These are phyloP conservation scores for Athrips mouffetella DNA, from an alignment of 2,888 invertebrate genomes.

Conservation along the genomic window DNA sequence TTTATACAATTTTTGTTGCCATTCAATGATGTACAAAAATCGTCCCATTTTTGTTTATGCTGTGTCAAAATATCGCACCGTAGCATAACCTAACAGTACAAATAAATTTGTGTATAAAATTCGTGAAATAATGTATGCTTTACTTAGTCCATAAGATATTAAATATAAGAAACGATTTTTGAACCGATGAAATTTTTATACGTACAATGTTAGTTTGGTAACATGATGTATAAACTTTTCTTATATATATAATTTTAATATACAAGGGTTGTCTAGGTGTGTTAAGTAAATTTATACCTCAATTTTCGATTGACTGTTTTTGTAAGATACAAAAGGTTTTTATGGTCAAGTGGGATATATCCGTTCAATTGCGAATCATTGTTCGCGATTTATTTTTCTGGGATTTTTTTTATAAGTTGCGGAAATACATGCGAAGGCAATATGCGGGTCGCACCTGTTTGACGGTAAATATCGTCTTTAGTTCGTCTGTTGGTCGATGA, in stretches of 20 bases:
- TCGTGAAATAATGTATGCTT: conserved; percentile 69
- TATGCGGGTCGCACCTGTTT: no score
- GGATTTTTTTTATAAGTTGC: no score
- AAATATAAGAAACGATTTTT: conserved; percentile 40
- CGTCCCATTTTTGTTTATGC: conserved; percentile 24
- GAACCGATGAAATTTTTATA: conserved; percentile 47
- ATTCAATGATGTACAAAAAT: conserved; percentile 33
- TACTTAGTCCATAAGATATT: conserved; percentile 61
- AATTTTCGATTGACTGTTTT: conserved; percentile 52
- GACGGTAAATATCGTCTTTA: no score
- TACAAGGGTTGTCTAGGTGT: conserved; percentile 52
- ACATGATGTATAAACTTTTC: conserved; percentile 44
- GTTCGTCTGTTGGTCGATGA: no score
- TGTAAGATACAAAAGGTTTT: conserved; percentile 41
- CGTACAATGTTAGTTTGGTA: conserved; percentile 53
- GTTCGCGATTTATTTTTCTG: no score
- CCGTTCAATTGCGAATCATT: no score
- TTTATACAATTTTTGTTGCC: conserved; percentile 38
- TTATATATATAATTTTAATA: conserved; percentile 31
- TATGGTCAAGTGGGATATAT: no score
- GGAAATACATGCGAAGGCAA: no score
- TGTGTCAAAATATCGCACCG: conserved; percentile 15
- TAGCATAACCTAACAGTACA: conserved; percentile 72
- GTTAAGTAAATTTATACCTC: conserved; percentile 62
- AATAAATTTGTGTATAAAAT: conserved; percentile 68